Base-by-base conservation (phyloP, 2,113 vertebrate species). In the Chaetodon trifascialis region DNA sequence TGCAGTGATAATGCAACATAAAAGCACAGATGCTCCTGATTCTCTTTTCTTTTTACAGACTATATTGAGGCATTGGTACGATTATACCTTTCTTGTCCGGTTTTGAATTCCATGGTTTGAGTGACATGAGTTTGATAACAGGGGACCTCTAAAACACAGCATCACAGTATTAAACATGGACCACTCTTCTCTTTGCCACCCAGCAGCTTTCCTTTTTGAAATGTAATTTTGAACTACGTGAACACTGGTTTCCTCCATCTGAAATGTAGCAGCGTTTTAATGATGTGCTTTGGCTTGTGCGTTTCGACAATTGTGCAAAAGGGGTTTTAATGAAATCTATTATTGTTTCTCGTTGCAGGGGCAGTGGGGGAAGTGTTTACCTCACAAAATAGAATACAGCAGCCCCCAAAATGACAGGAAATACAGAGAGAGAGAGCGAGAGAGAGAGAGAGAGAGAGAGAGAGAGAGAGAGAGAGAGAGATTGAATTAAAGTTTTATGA, bases 401-500 rank as follows among this genome's bases (percentile, higher is more conserved):
- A 81, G 70, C 66, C 73, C 78, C 84, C 58, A 84, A 90, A 91
- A 92, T 80, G 91, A 93, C 60, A 86, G 78, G 77, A 79, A 84
- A 76, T 81, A 87, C 36, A 79, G 80, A 79, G 62, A 81, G 65
- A 80, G 69, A 70, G 46, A 73, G 80, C 44, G 65, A 58, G 69
- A 64, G 70, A 75, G 54, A 68, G 65, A 80, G 70, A 47, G 74
- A 72, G 54, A 62, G 68, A 84, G 79, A 85, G 72, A 69, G 54
- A 62, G 64, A 82, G 79, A 85, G 72, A 85, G 79, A 91, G 86
- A 88, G 88, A 87, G 90, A 92, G 85, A 93, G 88, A 90, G 93
- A 92, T 88, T 87, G 94, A 95, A 95, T 95, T 91, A 95, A 95
- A 95, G 89, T 95, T 95, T 95, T 94, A 95, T 95, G 91, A 94